Evolutionary conservation across 2,888 invertebrate species (phyloP), one percentile per base, ranked within the genome.

Genomic region (Lymantria monacha): DNA sequence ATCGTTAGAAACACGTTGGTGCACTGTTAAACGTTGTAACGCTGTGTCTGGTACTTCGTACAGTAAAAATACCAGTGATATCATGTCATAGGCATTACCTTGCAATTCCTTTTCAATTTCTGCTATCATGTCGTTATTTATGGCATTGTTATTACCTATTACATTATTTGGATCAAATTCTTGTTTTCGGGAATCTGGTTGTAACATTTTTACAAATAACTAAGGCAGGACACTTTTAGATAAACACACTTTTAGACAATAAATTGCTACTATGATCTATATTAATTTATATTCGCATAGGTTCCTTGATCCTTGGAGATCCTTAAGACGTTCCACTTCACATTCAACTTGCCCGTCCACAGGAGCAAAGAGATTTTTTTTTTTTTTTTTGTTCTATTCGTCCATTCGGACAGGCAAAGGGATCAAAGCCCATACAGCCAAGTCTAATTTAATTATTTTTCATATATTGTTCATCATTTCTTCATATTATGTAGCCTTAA

Each of bases 1-100:
- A 53, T 85, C 85, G 51, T 70, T 79, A 1, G 76, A 76, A 15
- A 87, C 72, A 44, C 82, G 69, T 64, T 89, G 85, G 53, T 79
- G 83, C 3, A 89, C 76, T 36, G 76, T 71, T 7, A 90, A 72
- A 9, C 84, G 73, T 59, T 89, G 82, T 42, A 90, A 64, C 3
- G 90, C 90, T 1, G 87, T 87, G 53, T 85, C 82, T 0, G 90
- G 85, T 10, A 80, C 70, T 42, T 89, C 85, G 50, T 91, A 91
- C 2, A 91, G 60, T 7, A 91, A 74, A 61, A 90, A 91, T 15
- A 90, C 89, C 13, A 91, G 61, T 2, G 90, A 89, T 37, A 79
- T 77, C 59, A 88, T 68, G 55, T 91, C 90, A 53, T 81, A 78
- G 0, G 82, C 65, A 49, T 83, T 66, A 5, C 67, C 63, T 38